Percentiles rank a stretch among this genome's conserved stretches.
Conservation (phyloP, 2,113 vertebrate species). For the Pardalotus punctatus region DNA sequence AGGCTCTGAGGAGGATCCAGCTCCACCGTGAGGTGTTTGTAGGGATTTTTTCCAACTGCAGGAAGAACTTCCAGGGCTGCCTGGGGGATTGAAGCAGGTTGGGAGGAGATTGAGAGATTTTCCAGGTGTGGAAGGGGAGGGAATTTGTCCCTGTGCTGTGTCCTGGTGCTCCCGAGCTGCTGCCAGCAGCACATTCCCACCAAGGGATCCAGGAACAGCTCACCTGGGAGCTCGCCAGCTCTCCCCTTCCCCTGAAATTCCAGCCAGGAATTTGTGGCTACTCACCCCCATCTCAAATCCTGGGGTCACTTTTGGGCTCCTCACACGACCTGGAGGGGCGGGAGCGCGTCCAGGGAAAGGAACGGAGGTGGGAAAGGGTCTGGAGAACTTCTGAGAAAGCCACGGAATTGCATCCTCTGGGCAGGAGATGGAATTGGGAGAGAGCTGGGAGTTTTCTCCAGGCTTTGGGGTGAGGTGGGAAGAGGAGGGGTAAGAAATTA, state of each 20-base stretch:
- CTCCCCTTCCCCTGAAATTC: not conserved
- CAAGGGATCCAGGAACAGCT: no score
- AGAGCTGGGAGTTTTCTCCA: not conserved
- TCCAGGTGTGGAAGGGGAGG: not conserved
- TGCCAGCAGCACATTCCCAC: no score
- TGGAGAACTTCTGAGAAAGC: not conserved
- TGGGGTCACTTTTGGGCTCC: not conserved
- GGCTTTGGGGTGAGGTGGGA: not conserved
- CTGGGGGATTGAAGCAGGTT: accelerated
- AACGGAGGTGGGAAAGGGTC: not conserved
- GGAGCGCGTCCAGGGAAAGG: not conserved
- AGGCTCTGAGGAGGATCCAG: not conserved
- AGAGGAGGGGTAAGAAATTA: not conserved
- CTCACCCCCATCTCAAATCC: not conserved
- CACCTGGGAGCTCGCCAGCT: no score
- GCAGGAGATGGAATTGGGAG: not conserved
- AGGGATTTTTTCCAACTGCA: not conserved
- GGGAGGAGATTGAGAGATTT: not conserved
- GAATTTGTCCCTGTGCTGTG: not conserved
- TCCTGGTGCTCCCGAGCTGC: no score
- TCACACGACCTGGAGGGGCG: not conserved
- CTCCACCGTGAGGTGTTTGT: accelerated
- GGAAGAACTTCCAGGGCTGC: accelerated
- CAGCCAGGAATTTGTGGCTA: not conserved
- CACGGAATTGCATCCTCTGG: accelerated